Conservation (phyloP, 2,113 vertebrate species). For the Halichoerus grypus region DNA sequence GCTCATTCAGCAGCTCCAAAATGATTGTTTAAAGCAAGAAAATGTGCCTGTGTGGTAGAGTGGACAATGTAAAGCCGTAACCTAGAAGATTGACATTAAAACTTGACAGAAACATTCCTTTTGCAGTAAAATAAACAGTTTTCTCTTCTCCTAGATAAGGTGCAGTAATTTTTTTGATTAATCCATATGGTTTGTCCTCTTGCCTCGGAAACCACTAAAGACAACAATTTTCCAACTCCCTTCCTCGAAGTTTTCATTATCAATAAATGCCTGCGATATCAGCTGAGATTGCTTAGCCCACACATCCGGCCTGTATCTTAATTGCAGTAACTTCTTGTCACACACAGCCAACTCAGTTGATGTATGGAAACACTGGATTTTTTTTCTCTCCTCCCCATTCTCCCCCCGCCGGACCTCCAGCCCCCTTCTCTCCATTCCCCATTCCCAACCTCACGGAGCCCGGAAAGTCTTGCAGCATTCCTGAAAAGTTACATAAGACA, state of each 20-base stretch:
- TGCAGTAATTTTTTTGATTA: slow-evolving; percentile 83
- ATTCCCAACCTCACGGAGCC: slow-evolving; percentile 84
- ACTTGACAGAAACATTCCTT: slow-evolving; percentile 84
- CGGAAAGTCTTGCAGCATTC: slow-evolving; percentile 91
- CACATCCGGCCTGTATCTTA: slow-evolving; percentile 90
- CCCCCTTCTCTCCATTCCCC: slow-evolving; percentile 54
- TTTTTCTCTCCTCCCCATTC: neutral
- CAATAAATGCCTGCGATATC: slow-evolving; percentile 89
- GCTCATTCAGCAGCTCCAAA: neutral
- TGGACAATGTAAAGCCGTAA: slow-evolving; percentile 64
- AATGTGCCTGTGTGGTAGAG: slow-evolving; percentile 9
- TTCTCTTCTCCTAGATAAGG: slow-evolving; percentile 85
- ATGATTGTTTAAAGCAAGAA: slow-evolving; percentile 76
- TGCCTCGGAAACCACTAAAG: slow-evolving; percentile 85
- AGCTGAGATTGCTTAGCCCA: slow-evolving; percentile 86
- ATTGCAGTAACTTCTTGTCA: slow-evolving; percentile 88
- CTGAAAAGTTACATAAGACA: slow-evolving; percentile 91
- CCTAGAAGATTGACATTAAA: slow-evolving; percentile 78
- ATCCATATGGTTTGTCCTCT: slow-evolving; percentile 84
- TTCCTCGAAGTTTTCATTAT: slow-evolving; percentile 87
- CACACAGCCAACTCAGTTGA: slow-evolving; percentile 85
- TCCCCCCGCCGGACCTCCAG: slow-evolving; percentile 44
- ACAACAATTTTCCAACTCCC: slow-evolving; percentile 85
- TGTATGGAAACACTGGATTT: slow-evolving; percentile 83
- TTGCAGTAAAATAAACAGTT: slow-evolving; percentile 86